These are phyloP conservation scores for Julus scandinavius DNA, from an alignment of 2,888 invertebrate species.

Conservation along the genomic window DNA sequence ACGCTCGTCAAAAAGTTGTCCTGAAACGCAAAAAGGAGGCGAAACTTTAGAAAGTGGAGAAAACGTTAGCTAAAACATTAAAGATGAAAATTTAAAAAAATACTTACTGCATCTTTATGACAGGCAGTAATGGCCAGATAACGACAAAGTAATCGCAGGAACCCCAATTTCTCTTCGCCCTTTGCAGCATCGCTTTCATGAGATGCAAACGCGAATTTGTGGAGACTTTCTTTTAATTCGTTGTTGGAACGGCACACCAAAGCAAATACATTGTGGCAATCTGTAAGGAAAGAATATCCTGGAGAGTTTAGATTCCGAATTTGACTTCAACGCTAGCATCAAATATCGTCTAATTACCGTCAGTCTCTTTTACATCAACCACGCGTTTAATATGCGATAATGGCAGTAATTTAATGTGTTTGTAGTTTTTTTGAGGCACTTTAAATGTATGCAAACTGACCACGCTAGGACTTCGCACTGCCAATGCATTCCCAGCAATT, in stretches of 20 bases:
- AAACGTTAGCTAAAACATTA: slow-evolving; percentile 54
- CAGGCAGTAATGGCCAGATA: slow-evolving; percentile 93
- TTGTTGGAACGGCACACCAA: slow-evolving; percentile 87
- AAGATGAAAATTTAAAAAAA: not conserved
- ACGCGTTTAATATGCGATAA: slow-evolving; percentile 90
- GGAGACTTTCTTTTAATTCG: slow-evolving; percentile 86
- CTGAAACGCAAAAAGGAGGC: slow-evolving; percentile 67
- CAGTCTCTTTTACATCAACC: slow-evolving; percentile 87
- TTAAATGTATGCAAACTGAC: slow-evolving; percentile 59
- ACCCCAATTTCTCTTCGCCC: slow-evolving; percentile 76
- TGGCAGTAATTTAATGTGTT: slow-evolving; percentile 90
- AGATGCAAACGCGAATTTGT: slow-evolving; percentile 86
- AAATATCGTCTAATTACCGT: slow-evolving; percentile 69
- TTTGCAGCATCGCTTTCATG: slow-evolving; percentile 70
- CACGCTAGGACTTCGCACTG: slow-evolving; percentile 71
- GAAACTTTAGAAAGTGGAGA: not conserved
- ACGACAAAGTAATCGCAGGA: slow-evolving; percentile 84
- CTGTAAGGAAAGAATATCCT: slow-evolving; percentile 63
- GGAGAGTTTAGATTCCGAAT: not conserved
- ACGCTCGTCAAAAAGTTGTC: slow-evolving; percentile 82
- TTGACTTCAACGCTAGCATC: not conserved
- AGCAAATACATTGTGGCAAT: slow-evolving; percentile 90
- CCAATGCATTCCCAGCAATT: slow-evolving; percentile 7
- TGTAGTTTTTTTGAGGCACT: slow-evolving; percentile 77
- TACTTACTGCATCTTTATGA: slow-evolving; percentile 84